phyloP scores from a whole-genome alignment of 2,888 invertebrate genomes.

The Xestobium rufovillosum region DNA sequence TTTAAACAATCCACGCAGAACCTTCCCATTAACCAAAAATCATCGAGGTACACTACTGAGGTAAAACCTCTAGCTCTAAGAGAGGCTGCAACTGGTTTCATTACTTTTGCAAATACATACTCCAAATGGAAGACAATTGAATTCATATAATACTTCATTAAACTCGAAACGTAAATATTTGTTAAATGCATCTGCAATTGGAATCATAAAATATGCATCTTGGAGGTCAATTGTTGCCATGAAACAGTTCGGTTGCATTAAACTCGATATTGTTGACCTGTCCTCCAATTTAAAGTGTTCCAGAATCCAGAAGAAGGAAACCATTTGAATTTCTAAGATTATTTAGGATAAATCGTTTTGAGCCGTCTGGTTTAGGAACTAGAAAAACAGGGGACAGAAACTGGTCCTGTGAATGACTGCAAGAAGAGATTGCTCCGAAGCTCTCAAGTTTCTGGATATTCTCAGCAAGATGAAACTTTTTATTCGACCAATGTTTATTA shows the following conservation, averaged over 20 bases:
- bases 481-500: neutral
- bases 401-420: constrained; percentile 4
- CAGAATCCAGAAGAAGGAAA: constrained; percentile 11
- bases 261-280: constrained; percentile 4
- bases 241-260: constrained; percentile 10
- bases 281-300: constrained; percentile 20
- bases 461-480: neutral
- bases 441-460: neutral
- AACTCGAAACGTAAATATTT: constrained; percentile 17
- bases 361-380: constrained; percentile 15
- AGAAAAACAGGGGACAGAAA: constrained; percentile 14
- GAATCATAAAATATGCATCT: constrained; percentile 18
- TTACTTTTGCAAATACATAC: constrained; percentile 21
- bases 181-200: constrained; percentile 9
- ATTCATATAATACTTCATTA: constrained; percentile 14
- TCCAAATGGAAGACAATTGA: constrained; percentile 18
- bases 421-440: constrained; percentile 4
- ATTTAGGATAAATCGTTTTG: constrained; percentile 17
- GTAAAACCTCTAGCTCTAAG: constrained; percentile 20
- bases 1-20: constrained; percentile 14
- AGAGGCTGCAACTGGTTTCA: constrained; percentile 21
- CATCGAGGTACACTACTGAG: constrained; percentile 24
- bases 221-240: constrained; percentile 17
- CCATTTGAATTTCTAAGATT: constrained; percentile 17
- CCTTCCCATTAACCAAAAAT: constrained; percentile 19